These are phyloP conservation scores for Calcarius lapponicus DNA, from an alignment of 2,797 vertebrate species.

Conservation along the genomic window DNA sequence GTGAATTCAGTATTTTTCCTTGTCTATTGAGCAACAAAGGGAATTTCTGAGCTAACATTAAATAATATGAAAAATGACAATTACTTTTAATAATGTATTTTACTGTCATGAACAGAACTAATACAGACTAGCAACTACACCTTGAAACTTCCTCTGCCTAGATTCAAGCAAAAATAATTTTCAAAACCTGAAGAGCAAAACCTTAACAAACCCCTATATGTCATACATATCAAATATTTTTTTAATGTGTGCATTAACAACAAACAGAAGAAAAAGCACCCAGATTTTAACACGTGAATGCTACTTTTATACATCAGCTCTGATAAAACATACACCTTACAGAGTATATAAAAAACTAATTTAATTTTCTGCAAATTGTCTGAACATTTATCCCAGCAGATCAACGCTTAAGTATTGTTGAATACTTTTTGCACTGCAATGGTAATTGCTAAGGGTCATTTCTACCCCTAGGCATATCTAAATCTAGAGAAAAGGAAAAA, in stretches of 20 bases:
- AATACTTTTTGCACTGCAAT: neutral
- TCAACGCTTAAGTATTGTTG: neutral
- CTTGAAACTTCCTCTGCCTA: neutral
- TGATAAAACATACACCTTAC: neutral
- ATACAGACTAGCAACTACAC: neutral
- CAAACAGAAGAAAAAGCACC: neutral
- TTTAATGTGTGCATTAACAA: neutral
- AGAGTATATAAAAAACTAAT: neutral
- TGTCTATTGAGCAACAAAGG: neutral
- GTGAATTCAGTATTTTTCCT: neutral
- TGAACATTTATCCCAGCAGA: neutral
- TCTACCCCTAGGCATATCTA: constrained; percentile 10
- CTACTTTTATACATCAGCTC: neutral
- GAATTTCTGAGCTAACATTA: neutral
- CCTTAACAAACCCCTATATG: neutral
- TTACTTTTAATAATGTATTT: neutral
- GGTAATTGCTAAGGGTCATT: neutral
- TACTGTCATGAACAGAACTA: neutral
- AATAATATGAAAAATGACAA: neutral
- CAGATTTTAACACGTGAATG: neutral
- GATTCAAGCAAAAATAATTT: neutral
- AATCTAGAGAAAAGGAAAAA: neutral
- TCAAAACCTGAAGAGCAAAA: neutral
- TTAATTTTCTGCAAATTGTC: neutral
- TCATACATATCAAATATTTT: neutral